Base-by-base conservation (phyloP, 2,113 vertebrate species). In the Pterocles burchelli region DNA sequence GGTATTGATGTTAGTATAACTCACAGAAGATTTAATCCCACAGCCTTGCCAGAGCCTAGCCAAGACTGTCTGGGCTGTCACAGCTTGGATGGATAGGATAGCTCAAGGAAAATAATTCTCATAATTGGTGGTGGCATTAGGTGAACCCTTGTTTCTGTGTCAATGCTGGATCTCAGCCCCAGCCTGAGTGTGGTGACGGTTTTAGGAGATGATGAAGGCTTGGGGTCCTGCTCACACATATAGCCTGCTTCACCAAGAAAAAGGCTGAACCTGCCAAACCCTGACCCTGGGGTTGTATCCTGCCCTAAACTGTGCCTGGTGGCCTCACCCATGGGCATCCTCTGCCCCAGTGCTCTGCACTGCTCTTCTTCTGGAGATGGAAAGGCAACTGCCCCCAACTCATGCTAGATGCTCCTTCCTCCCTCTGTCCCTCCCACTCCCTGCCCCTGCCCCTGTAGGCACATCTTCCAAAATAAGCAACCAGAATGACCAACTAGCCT, bases 331-430 rank as follows among this genome's bases (percentile, higher is more conserved):
- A 36, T 1, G 4, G 16, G n/a, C 41, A 71, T n/a, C 36, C 51
- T 84, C 31, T 11, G 11, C 31, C 21, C 10, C 70, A 63, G 65
- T 12, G 36, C n/a, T 81, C 59, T 80, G 45, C 13, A 61, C 29
- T 0, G 1, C 22, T 70, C 10, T 57, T 29, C 16, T 73, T 33
- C 46, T 52, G 29, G 2, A 73, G 13, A 57, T 3, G 33, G 84
- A 89, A 86, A 73, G 29, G 18, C 45, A 79, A 41, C 0, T 0
- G 6, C 13, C 22, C n/a, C 4, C 1, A 82, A 5, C 31, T 55
- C 65, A n/a, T 34, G 17, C 11, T 52, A 75, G 28, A 31, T 58
- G 16, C 10, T 57, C 17, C 17, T 41, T 19, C 28, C 11, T 48
- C 34, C 8, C 28, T 76, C 33, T 8, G 24, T 76, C 28, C 17